These are phyloP conservation scores for Garrulus glandarius DNA, from an alignment of 2,797 vertebrate species.

Conservation along the genomic window DNA sequence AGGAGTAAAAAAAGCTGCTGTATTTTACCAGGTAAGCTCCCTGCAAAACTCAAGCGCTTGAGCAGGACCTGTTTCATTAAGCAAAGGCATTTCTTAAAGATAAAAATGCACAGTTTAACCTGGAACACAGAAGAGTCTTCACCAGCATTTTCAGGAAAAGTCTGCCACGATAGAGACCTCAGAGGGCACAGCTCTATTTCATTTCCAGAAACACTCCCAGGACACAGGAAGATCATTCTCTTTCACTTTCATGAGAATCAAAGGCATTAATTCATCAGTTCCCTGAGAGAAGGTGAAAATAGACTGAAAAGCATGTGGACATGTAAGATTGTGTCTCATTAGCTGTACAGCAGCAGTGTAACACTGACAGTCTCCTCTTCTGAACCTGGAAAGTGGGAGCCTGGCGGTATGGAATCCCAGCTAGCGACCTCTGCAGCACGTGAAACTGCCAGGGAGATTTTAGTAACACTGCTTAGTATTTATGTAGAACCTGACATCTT, in stretches of 20 bases:
- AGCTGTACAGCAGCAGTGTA: background rate
- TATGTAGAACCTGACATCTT: background rate
- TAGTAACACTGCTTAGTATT: background rate
- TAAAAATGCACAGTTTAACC: background rate
- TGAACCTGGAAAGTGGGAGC: background rate
- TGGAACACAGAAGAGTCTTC: background rate
- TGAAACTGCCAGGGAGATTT: background rate
- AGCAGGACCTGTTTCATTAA: background rate
- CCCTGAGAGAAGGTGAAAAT: background rate
- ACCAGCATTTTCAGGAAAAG: background rate
- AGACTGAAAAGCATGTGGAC: rapidly evolving
- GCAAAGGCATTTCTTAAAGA: background rate
- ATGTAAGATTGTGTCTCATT: rapidly evolving
- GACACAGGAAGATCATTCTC: background rate
- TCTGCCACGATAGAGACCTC: background rate
- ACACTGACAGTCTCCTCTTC: background rate
- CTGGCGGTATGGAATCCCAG: background rate
- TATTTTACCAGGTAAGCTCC: background rate
- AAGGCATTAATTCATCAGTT: background rate
- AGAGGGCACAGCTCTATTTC: background rate
- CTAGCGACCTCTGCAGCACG: background rate
- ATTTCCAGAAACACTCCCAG: background rate
- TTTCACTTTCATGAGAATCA: background rate
- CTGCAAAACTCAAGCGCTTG: background rate
- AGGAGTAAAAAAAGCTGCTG: background rate